Conservation (phyloP, 2,888 invertebrate genomes). For the Hydropsyche betteni region DNA sequence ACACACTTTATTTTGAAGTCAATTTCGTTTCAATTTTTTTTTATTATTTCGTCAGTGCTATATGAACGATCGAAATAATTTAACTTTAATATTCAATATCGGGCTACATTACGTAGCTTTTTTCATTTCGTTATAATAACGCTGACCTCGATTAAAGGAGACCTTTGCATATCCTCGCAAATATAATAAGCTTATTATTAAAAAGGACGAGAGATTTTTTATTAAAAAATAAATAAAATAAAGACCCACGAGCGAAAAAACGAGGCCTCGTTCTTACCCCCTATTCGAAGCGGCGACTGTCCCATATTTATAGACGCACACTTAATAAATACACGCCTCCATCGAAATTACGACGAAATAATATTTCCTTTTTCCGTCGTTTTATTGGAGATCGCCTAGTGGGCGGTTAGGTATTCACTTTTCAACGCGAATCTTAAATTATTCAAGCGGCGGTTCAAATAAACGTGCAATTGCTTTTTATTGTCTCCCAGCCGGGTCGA, state of each 20-base stretch:
- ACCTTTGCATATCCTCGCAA: slow-evolving; percentile 11
- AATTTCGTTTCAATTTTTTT: too few relatives aligned
- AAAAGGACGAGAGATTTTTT: background rate
- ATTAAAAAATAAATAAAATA: slow-evolving; percentile 5
- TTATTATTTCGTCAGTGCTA: too few relatives aligned
- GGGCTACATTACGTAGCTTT: background rate
- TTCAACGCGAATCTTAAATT: slow-evolving; percentile 18
- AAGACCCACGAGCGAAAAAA: background rate
- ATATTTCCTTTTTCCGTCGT: too few relatives aligned
- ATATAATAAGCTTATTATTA: slow-evolving; percentile 28
- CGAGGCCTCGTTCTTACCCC: background rate
- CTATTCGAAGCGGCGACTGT: too few relatives aligned
- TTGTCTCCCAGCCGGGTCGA: background rate
- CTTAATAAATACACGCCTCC: too few relatives aligned
- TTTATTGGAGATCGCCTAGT: too few relatives aligned
- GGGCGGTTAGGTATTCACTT: slow-evolving; percentile 4
- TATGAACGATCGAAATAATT: too few relatives aligned
- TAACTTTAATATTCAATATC: too few relatives aligned
- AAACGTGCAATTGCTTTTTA: slow-evolving; percentile 33
- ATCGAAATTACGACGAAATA: too few relatives aligned
- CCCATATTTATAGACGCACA: too few relatives aligned
- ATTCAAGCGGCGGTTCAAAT: slow-evolving; percentile 28
- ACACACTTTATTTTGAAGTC: too few relatives aligned
- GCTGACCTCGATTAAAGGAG: slow-evolving; percentile 19
- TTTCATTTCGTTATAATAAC: slow-evolving; percentile 18